Evolutionary conservation across 2,888 invertebrate species (phyloP), one percentile per base, ranked within the genome.

Genomic region (Dicranocentrus wangi): DNA sequence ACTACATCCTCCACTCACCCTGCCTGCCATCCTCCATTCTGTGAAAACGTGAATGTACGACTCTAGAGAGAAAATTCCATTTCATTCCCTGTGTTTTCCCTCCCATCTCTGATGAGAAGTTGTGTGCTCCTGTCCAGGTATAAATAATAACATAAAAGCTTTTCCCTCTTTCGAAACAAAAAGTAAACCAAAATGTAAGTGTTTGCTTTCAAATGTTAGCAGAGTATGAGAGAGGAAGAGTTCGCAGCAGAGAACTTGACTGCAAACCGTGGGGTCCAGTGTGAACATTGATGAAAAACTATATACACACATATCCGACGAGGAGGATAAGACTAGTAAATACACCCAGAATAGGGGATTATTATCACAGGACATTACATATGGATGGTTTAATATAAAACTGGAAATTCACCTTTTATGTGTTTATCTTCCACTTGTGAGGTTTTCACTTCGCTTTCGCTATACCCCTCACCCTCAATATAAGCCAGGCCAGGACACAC

Each of bases 111-210:
- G 78, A 78, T 78, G 78, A 78, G 58, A 78, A 78, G 71, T 78
- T 78, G 78, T 78, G 69, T 77, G 58, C 70, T 78, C 32, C 55
- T 78, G 71, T 70, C 71, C 78, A 78, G 78, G 78, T 78, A 78
- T 78, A 78, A 78, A 78, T 78, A 78, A 78, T 78, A 78, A 71
- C 78, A 53, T 78, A 78, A 78, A 78, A 78, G 78, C 78, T 77
- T 70, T 63, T 65, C 19, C 28, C 60, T 42, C 58, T 76, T 76
- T 76, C 51, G 60, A 70, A 70, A 78, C 63, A 70, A 70, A 71
- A 71, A 70, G 69, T 53, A 55, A 55, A 55, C 55, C 32, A 47
- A 58, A 21, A 63, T 58, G 61, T 27, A 25, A n/a, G n/a, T 65
- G 43, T 65, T 65, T 43, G 25, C 65, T 65, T 43, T 61, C 55